A percentile compares a stretch with the other conserved stretches of the same genome.
These are phyloP conservation scores for Polypterus bichir DNA, from an alignment of 2,113 vertebrate genomes.

Conservation along the genomic window DNA sequence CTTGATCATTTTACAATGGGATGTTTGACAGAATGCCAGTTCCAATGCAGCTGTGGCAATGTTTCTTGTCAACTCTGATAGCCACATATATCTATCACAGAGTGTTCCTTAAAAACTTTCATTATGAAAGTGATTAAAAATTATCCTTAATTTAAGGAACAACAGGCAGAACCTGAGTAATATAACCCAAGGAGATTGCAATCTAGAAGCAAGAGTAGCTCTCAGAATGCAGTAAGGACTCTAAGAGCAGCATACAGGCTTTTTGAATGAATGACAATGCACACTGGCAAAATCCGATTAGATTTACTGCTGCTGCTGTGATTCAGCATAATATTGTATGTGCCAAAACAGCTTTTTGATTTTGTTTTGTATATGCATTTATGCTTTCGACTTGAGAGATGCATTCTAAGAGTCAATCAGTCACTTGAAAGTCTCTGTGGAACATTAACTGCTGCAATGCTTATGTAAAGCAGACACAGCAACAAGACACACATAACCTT, in stretches of 20 bases:
- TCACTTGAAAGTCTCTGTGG: no score
- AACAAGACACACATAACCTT: no score
- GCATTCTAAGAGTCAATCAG: no score
- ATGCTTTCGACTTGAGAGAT: no score
- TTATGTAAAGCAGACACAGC: no score
- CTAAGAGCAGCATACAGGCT: not conserved
- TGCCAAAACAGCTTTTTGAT: no score
- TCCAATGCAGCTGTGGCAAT: constrained; percentile 51
- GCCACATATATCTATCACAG: constrained; percentile 49
- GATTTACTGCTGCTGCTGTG: no score
- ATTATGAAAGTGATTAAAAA: constrained; percentile 56
- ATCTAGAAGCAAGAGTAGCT: not conserved
- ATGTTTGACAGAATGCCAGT: constrained; percentile 61
- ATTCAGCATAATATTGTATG: no score
- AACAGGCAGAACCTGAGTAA: constrained; percentile 30
- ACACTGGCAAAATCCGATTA: no score
- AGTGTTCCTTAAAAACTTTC: constrained; percentile 42
- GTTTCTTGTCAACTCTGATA: constrained; percentile 56
- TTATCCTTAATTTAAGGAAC: constrained; percentile 48
- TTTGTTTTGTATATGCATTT: no score
- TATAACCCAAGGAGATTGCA: constrained; percentile 25
- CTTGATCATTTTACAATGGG: constrained; percentile 46
- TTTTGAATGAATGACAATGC: not conserved
- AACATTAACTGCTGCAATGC: no score
- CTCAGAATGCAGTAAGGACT: not conserved